These are phyloP conservation scores for Patella caerulea DNA, from an alignment of 2,888 invertebrate species.

Conservation along the genomic window DNA sequence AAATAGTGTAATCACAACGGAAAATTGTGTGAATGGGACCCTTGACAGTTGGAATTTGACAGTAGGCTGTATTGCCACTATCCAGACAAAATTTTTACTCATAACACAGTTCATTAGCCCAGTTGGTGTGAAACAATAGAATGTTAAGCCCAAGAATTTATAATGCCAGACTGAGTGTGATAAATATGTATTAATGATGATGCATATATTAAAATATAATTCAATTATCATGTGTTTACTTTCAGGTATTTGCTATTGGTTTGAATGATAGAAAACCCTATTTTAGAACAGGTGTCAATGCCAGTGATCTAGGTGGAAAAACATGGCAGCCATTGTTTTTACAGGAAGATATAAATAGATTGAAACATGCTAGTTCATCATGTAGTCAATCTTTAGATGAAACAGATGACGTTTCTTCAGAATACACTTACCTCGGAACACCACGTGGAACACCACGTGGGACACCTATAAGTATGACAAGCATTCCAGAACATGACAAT, in stretches of 20 bases:
- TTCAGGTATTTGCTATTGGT: constrained; percentile 65
- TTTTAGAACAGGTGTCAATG: constrained; percentile 60
- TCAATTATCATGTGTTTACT: neutral
- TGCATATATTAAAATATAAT: neutral
- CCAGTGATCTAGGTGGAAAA: constrained; percentile 80
- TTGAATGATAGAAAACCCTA: constrained; percentile 50
- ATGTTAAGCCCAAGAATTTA: too few species aligned
- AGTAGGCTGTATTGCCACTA: too few species aligned
- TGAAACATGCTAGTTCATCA: constrained; percentile 5
- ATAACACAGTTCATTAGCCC: too few species aligned
- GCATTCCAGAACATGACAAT: too few species aligned
- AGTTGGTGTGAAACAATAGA: too few species aligned
- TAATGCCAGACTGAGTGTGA: too few species aligned
- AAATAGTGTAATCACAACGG: too few species aligned
- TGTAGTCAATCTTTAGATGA: constrained; percentile 15
- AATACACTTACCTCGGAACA: constrained; percentile 6
- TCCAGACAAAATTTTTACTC: too few species aligned
- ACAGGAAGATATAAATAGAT: constrained; percentile 26
- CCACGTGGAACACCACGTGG: neutral
- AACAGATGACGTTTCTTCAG: constrained; percentile 17
- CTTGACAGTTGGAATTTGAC: too few species aligned
- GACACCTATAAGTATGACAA: too few species aligned
- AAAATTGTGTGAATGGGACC: too few species aligned
- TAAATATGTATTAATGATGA: too few species aligned
- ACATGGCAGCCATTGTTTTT: constrained; percentile 78